Evolutionary conservation across 2,888 invertebrate genomes (phyloP), one percentile per base, ranked within the genome.

Genomic region (Polyploca ridens): DNA sequence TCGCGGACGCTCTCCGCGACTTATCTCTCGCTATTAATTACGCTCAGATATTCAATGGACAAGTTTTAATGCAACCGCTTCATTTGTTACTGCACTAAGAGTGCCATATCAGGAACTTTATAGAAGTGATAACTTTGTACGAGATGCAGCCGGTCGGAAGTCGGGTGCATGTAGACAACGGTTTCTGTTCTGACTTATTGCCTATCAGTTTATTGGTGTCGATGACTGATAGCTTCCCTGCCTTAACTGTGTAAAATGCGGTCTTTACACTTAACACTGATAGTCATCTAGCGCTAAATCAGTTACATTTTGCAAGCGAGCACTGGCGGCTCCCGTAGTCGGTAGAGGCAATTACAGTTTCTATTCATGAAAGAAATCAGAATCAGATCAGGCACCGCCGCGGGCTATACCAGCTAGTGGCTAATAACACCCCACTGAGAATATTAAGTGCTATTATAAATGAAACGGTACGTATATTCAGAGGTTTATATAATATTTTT

Each of bases 41-140:
- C 88, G 83, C 83, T 80, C 83, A 88, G 93, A 91, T 93, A 93
- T 90, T 89, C 89, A 84, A 84, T 78, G 86, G 93, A 91, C 92
- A 90, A 91, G 91, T 92, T 92, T 91, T 92, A 93, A 93, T 93
- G 92, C 94, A 90, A 94, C 91, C 88, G 90, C 94, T 93, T 94
- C 93, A 94, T 94, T 93, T 91, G 91, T 90, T 87, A 87, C 77
- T 79, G 84, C 83, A 78, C 84, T 83, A 82, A 86, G 86, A 91
- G 90, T 90, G 88, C 90, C 87, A 89, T 92, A 93, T 93, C 92
- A 81, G 83, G 78, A 84, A 89, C 87, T 86, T 85, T 89, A 86
- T 84, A 87, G 78, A 70, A 75, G 76, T 79, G 93, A 93, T 93
- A 91, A 88, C 91, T 92, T 91, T 91, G 90, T 87, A 74, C 74